phyloP scores from a whole-genome alignment of 2,113 vertebrate genomes.

The Panthera leo region DNA sequence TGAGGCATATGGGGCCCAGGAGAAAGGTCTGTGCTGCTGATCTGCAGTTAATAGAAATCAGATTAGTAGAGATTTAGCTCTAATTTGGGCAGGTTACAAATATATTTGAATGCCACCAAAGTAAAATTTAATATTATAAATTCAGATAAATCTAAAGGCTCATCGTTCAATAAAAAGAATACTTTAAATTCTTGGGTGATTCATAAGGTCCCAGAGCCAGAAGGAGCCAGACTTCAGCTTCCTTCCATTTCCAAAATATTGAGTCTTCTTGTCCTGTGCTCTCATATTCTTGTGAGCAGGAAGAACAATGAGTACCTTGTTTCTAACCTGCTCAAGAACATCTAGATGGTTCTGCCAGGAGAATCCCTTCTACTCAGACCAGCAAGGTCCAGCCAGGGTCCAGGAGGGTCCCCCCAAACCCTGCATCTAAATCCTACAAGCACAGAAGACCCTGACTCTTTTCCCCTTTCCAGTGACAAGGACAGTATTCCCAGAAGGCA shows the following conservation, averaged over 20 bases:
- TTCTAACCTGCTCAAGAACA: neutral
- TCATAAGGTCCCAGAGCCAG: neutral
- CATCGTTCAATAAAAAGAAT: neutral
- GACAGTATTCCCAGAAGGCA: neutral
- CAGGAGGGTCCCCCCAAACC: neutral
- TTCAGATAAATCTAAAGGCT: neutral
- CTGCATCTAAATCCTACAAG: neutral
- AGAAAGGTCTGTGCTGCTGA: neutral
- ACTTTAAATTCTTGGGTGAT: neutral
- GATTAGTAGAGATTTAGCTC: neutral
- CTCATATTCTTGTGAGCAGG: neutral
- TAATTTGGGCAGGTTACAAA: neutral
- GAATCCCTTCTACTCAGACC: neutral
- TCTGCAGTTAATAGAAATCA: neutral
- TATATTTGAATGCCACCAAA: neutral
- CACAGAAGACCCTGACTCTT: neutral
- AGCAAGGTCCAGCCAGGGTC: neutral
- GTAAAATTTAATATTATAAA: neutral
- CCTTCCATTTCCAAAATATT: neutral
- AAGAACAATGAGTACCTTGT: neutral
- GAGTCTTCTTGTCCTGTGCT: neutral
- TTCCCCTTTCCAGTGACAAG: neutral
- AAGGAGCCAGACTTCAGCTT: neutral
- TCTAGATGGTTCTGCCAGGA: neutral
- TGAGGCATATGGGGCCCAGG: neutral